Conservation (phyloP, 2,888 invertebrate species). For the Eretmocerus hayati region DNA sequence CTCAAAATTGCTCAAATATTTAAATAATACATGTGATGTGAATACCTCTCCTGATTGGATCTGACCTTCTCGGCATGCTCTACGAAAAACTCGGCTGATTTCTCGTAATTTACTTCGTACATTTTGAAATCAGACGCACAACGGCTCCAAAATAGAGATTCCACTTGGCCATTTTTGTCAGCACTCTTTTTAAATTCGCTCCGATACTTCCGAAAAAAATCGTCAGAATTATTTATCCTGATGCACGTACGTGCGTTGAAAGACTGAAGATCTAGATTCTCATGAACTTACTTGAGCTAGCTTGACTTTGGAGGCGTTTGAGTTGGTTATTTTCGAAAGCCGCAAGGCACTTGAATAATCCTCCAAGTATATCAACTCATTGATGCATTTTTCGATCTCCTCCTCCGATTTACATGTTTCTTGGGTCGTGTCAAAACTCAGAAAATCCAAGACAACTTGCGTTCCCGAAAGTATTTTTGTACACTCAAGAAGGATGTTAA, state of each 20-base stretch:
- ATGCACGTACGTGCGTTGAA: no score
- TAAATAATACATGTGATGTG: no score
- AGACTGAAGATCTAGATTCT: no score
- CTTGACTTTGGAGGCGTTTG: slow-evolving; percentile 36
- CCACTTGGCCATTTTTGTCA: slow-evolving; percentile 38
- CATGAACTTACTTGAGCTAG: slow-evolving; percentile 35
- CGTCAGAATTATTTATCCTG: no score
- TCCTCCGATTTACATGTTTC: slow-evolving; percentile 49
- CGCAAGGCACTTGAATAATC: slow-evolving; percentile 55
- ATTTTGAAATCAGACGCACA: slow-evolving; percentile 59
- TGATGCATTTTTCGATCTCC: slow-evolving; percentile 53
- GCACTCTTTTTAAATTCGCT: slow-evolving; percentile 47
- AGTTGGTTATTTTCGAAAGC: slow-evolving; percentile 48
- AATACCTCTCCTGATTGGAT: slow-evolving; percentile 37
- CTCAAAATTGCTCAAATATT: neutral
- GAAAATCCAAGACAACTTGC: slow-evolving; percentile 51
- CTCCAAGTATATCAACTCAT: slow-evolving; percentile 49
- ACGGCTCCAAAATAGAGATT: slow-evolving; percentile 50
- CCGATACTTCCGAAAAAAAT: no score
- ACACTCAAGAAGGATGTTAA: slow-evolving; percentile 47
- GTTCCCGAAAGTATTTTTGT: slow-evolving; percentile 56
- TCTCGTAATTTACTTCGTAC: slow-evolving; percentile 55
- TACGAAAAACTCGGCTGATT: slow-evolving; percentile 59
- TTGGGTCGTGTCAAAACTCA: slow-evolving; percentile 48
- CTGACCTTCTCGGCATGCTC: slow-evolving; percentile 51